A percentile compares a stretch with the other conserved stretches of the same genome.
phyloP scores from a whole-genome alignment of 1,140 invertebrate species.

The Cepaea nemoralis region DNA sequence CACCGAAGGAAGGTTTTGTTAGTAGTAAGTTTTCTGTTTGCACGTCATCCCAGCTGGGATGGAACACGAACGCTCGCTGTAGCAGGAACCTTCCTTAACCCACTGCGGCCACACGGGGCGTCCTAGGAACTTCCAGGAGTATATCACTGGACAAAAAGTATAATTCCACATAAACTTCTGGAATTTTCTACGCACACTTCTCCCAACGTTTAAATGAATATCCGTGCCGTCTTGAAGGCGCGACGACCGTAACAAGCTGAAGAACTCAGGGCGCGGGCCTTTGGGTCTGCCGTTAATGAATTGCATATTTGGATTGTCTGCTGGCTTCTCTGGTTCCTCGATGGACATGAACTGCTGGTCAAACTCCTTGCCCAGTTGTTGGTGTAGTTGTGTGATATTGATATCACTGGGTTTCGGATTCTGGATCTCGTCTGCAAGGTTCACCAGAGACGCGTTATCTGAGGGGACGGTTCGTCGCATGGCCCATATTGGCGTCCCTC shows the following conservation, averaged over 20 bases:
- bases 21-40: conserved; percentile 58
- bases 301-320: conserved; percentile 55
- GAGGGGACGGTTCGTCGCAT: conserved; percentile 55
- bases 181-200: conserved; percentile 57
- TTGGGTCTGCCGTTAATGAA: conserved; percentile 67
- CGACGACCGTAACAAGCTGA: conserved; percentile 67
- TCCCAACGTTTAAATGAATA: conserved; percentile 59
- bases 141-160: conserved; percentile 75
- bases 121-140: conserved; percentile 76
- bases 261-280: conserved; percentile 70
- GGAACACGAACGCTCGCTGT: conserved; percentile 74
- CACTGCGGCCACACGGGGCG: conserved; percentile 77
- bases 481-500: neutral
- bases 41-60: conserved; percentile 77
- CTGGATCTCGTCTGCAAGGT: conserved; percentile 73
- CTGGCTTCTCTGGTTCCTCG: conserved; percentile 63
- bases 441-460: conserved; percentile 69
- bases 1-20: conserved; percentile 73
- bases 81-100: conserved; percentile 75
- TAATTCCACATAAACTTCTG: conserved; percentile 76
- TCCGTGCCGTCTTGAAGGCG: conserved; percentile 69
- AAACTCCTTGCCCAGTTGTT: conserved; percentile 72
- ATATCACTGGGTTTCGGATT: conserved; percentile 74
- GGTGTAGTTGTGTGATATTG: conserved; percentile 69
- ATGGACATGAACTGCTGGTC: conserved; percentile 74